phyloP scores from a whole-genome alignment of 2,888 invertebrate genomes.

The Mongoloraphidia duomilia region DNA sequence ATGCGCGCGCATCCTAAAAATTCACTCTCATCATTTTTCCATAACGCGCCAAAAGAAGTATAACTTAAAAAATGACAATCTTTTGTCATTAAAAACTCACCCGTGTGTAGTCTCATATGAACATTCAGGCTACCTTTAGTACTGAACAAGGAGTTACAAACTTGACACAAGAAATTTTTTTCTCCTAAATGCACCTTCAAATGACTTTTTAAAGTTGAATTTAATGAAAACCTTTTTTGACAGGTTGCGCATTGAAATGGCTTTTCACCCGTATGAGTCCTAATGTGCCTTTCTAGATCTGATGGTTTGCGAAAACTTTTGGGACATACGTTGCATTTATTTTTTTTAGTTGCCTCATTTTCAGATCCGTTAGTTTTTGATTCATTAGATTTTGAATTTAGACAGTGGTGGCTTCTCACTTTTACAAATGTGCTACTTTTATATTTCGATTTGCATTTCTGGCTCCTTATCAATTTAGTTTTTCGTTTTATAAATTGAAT shows the following conservation, averaged over 20 bases:
- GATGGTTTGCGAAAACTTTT: slow-evolving; percentile 55
- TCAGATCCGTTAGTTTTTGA: no score
- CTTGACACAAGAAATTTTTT: slow-evolving; percentile 42
- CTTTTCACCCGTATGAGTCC: slow-evolving; percentile 53
- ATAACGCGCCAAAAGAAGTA: no score
- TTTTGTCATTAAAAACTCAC: slow-evolving; percentile 20
- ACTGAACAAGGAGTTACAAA: slow-evolving; percentile 46
- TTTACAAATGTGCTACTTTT: no score
- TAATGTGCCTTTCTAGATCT: slow-evolving; percentile 47
- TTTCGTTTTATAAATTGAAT: no score
- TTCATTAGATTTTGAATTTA: no score
- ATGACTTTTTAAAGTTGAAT: slow-evolving; percentile 49
- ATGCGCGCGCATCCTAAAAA: no score
- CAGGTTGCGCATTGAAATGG: slow-evolving; percentile 44
- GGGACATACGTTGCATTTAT: slow-evolving; percentile 40
- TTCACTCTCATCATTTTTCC: neutral
- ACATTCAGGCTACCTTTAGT: slow-evolving; percentile 50
- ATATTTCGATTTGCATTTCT: no score
- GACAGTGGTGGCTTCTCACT: no score
- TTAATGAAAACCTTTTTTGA: slow-evolving; percentile 43
- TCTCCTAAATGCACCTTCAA: slow-evolving; percentile 38
- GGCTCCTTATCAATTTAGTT: no score
- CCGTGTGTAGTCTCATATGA: slow-evolving; percentile 51
- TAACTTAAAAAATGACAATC: neutral
- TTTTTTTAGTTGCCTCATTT: slow-evolving; percentile 10